A percentile compares a stretch with the other conserved stretches of the same genome.
These are phyloP conservation scores for Rhinella marina DNA, from an alignment of 2,797 vertebrate genomes.

Conservation along the genomic window DNA sequence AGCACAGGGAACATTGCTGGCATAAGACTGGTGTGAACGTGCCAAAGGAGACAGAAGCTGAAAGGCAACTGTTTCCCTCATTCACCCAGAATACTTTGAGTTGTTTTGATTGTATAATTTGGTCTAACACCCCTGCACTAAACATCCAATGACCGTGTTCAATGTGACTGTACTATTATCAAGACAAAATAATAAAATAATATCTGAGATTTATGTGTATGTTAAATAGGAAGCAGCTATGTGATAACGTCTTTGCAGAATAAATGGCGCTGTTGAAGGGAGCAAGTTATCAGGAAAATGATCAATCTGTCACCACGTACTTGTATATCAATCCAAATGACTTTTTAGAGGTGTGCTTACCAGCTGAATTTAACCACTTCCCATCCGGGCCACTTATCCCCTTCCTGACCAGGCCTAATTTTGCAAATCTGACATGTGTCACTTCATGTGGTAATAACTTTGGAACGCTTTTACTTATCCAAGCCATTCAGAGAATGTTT, in stretches of 20 bases:
- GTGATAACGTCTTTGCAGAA: neutral
- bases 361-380: too few species aligned
- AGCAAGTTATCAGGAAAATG: too few species aligned
- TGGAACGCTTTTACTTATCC: too few species aligned
- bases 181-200: neutral
- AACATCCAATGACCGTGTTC: neutral
- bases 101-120: neutral
- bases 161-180: neutral
- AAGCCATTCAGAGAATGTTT: too few species aligned
- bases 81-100: neutral
- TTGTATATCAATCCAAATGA: too few species aligned
- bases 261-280: too few species aligned
- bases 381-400: too few species aligned
- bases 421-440: too few species aligned
- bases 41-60: slow-evolving; percentile 2
- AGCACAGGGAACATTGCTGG: slow-evolving; percentile 6
- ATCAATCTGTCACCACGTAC: too few species aligned
- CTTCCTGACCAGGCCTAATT: too few species aligned
- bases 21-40: neutral
- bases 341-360: too few species aligned
- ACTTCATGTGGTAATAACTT: too few species aligned
- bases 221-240: neutral
- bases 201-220: neutral
- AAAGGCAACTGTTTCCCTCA: slow-evolving; percentile 17
- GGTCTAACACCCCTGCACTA: neutral